Conservation (phyloP, 2,888 invertebrate genomes). For the Eupelmus urozonus region DNA sequence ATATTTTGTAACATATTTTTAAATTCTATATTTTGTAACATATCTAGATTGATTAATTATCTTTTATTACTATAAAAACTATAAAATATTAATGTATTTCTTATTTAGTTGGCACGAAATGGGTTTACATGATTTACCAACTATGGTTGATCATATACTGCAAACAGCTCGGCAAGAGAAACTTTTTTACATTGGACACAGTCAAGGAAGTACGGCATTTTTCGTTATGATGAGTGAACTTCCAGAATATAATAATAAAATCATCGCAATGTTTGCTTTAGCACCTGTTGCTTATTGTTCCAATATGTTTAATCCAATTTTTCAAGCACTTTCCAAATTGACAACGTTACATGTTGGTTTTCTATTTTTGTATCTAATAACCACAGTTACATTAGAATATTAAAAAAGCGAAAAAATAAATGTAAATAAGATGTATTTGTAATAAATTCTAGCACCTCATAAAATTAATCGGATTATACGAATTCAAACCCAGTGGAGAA, state of each 20-base stretch:
- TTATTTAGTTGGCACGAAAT: slow-evolving; percentile 80
- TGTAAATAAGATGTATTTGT: no score
- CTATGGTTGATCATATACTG: slow-evolving; percentile 80
- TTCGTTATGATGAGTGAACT: slow-evolving; percentile 74
- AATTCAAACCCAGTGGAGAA: slow-evolving; percentile 82
- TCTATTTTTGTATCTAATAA: neutral
- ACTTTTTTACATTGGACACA: slow-evolving; percentile 81
- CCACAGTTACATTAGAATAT: neutral
- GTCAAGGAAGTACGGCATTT: slow-evolving; percentile 80
- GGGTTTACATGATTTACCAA: slow-evolving; percentile 81
- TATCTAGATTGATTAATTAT: neutral
- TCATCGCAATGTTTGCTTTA: slow-evolving; percentile 70
- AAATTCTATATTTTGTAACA: neutral
- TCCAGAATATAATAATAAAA: slow-evolving; percentile 77
- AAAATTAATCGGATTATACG: slow-evolving; percentile 68
- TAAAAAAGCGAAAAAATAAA: neutral
- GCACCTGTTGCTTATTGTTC: slow-evolving; percentile 76
- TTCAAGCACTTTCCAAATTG: slow-evolving; percentile 31
- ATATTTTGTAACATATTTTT: neutral
- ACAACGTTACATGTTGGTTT: slow-evolving; percentile 14
- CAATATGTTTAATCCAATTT: slow-evolving; percentile 54
- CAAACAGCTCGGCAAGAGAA: slow-evolving; percentile 76
- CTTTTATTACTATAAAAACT: neutral
- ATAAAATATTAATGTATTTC: neutral
- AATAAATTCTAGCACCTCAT: slow-evolving; percentile 50